Evolutionary conservation across 2,113 vertebrate species (phyloP).

Genomic region (Telmatochromis bifrenatus): DNA sequence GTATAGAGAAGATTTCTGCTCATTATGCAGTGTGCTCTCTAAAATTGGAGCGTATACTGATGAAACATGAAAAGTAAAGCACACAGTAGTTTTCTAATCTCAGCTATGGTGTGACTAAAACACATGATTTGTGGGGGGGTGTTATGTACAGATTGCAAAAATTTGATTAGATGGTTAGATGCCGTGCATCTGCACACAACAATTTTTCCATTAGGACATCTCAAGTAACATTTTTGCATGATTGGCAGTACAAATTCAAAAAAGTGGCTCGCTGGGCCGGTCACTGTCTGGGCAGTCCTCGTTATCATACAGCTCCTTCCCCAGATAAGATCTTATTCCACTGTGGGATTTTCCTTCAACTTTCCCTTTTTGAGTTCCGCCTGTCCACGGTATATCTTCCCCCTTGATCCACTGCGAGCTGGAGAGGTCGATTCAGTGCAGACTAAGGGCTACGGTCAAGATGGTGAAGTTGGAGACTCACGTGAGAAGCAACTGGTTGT

Average conservation of each 20-base stretch:
- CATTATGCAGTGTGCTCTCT: not conserved
- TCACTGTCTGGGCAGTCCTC: not conserved
- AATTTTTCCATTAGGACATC: not conserved
- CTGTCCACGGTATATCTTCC: rapidly evolving
- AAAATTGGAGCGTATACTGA: not conserved
- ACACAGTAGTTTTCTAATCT: not conserved
- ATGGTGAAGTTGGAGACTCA: not conserved
- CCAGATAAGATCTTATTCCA: not conserved
- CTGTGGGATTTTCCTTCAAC: not conserved
- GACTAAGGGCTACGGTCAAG: not conserved
- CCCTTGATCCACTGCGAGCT: rapidly evolving
- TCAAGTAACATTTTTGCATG: not conserved
- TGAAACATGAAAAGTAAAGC: not conserved
- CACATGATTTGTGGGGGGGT: not conserved
- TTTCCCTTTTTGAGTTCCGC: not conserved
- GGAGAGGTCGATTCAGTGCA: not conserved
- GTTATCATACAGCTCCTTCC: not conserved
- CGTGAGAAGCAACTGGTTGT: not conserved
- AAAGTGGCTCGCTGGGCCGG: not conserved
- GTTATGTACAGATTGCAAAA: not conserved
- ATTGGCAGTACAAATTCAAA: not conserved
- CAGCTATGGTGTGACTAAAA: not conserved
- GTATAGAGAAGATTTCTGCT: not conserved
- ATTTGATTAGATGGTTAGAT: not conserved
- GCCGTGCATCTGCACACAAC: not conserved